Percentiles rank a stretch among this genome's conserved stretches.
These are phyloP conservation scores for Axinella damicornis DNA, from an alignment of 37 sponge, comb jelly and placozoan species.

Conservation along the genomic window DNA sequence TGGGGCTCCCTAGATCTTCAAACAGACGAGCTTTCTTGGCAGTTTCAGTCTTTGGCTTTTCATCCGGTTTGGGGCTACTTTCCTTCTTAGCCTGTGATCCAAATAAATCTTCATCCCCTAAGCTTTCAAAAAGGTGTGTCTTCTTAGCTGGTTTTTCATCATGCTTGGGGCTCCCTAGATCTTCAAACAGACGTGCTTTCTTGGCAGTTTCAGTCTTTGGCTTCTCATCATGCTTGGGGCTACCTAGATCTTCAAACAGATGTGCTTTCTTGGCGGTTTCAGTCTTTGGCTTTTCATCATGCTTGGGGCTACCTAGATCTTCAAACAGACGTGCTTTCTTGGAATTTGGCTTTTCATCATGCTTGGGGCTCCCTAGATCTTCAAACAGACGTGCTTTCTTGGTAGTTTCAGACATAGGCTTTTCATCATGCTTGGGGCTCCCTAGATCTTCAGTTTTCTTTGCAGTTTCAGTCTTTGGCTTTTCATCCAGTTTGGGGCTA, in stretches of 20 bases:
- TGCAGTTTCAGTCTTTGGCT: not conserved
- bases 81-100: not conserved
- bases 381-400: not conserved
- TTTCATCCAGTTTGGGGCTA: not conserved
- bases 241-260: no score
- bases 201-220: no score
- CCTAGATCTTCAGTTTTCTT: not conserved
- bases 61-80: not conserved
- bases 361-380: constrained; percentile 17
- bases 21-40: not conserved
- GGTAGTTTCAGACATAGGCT: no score
- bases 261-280: no score
- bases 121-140: not conserved
- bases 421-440: not conserved
- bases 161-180: no score
- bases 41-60: not conserved
- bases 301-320: no score
- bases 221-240: no score
- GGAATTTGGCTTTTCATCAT: no score
- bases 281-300: no score
- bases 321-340: no score
- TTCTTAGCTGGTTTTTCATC: not conserved
- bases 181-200: no score
- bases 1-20: not conserved
- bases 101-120: not conserved